A percentile compares a stretch with the other conserved stretches of the same genome.
Evolutionary conservation across 2,797 vertebrate species (phyloP).

Genomic region (Arctocebus calabarensis): DNA sequence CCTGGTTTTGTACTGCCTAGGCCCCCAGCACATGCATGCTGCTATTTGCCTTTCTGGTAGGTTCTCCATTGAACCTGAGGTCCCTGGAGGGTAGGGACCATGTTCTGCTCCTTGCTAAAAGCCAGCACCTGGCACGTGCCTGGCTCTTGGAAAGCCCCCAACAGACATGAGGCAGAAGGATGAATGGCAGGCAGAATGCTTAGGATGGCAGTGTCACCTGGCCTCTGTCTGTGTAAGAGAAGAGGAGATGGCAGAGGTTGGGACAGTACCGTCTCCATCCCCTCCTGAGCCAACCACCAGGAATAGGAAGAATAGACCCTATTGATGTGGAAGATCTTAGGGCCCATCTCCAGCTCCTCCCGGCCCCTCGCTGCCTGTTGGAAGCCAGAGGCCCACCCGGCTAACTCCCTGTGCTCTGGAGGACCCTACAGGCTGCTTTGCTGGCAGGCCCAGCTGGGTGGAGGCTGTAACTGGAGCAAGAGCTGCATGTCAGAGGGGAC

Average conservation of each 20-base stretch:
- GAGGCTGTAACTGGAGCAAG: constrained; percentile 60
- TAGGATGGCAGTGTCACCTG: background rate
- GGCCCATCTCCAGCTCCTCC: background rate
- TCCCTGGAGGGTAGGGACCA: background rate
- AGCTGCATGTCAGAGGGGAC: constrained; percentile 29
- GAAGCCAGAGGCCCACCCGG: background rate
- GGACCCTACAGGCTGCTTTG: background rate
- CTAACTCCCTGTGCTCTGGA: background rate
- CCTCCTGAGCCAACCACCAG: background rate
- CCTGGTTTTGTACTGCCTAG: background rate
- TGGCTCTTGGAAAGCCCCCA: background rate
- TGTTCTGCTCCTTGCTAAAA: background rate
- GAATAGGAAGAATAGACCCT: background rate
- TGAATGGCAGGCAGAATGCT: background rate
- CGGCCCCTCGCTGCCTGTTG: background rate
- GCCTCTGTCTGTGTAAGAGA: background rate
- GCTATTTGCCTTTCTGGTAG: background rate
- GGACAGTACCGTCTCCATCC: background rate
- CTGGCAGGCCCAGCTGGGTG: background rate
- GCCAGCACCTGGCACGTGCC: background rate
- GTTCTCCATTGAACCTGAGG: background rate
- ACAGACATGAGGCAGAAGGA: background rate
- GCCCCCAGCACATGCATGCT: background rate
- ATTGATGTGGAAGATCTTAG: background rate
- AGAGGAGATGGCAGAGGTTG: background rate